Base-by-base conservation (phyloP, 2,113 vertebrate species). In the Malurus cyaneus region DNA sequence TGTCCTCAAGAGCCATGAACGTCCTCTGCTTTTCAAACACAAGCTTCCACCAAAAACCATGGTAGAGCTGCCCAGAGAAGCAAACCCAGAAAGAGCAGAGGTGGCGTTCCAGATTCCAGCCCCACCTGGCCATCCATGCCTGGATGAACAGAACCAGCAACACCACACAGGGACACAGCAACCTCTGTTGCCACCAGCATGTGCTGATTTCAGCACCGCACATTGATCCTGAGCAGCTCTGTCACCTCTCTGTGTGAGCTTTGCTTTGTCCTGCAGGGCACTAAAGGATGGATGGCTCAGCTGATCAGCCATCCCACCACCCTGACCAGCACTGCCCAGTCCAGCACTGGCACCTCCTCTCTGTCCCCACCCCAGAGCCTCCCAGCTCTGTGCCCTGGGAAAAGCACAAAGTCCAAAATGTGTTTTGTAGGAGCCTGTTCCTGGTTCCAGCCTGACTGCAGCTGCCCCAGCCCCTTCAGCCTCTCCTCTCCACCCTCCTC, bases 381-480 rank as follows among this genome's bases (percentile, higher is more conserved):
- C 31, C 8, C 64, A 8, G 28, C 17, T 36, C 4, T 1, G 25
- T 18, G 54, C 14, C 13, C 39, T 32, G 15, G 54, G 24, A 31
- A 49, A 73, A 2, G 4, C 7, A 53, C n/a, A 31, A 56, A 31
- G 18, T 6, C 7, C 29, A 29, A 13, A 12, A 26, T 14, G 15
- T 20, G 14, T 44, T 46, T 20, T 46, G 18, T 26, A 54, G 25
- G 26, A 83, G 6, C 10, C 24, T 65, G 6, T 7, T 50, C 26
- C 36, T 0, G 0, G 7, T 14, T n/a, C 7, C 8, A 2, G 19
- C 1, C 0, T 8, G 26, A 14, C 23, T 8, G 10, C 32, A 59
- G 9, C 11, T 26, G 28, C 12, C 17, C 11, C 5, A 4, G 4
- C 2, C 6, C 3, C 23, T 67, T 21, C 24, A 64, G 2, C 20